Evolutionary conservation across 2,888 invertebrate genomes (phyloP).

Genomic region (Heliconius cydno): DNA sequence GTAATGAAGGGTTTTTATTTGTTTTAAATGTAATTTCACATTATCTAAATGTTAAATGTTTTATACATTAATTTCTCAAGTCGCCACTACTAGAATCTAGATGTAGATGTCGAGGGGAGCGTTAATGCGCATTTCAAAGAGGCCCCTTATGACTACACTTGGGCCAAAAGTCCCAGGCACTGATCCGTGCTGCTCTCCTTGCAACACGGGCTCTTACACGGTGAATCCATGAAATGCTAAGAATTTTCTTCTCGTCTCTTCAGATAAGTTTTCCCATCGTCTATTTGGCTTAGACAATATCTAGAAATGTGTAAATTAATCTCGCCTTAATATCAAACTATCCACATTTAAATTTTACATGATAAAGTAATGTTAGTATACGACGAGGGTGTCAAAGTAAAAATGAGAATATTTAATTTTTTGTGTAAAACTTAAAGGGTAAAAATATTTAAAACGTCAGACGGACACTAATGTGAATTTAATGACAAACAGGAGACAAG

Average conservation of each 20-base stretch:
- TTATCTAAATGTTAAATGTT: no score
- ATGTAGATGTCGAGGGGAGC: slow-evolving; percentile 1
- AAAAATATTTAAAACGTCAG: neutral
- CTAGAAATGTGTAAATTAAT: neutral
- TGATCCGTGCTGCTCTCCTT: no score
- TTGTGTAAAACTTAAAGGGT: neutral
- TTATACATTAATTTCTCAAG: no score
- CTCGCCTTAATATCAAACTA: neutral
- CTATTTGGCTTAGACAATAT: neutral
- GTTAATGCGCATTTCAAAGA: neutral
- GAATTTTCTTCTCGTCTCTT: no score
- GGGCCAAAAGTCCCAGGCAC: no score
- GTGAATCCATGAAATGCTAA: neutral
- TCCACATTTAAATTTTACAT: neutral
- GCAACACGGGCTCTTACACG: no score
- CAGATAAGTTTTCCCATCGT: neutral
- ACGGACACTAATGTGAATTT: neutral
- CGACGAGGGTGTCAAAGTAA: neutral
- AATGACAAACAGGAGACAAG: neutral
- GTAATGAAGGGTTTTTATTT: no score
- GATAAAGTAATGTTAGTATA: neutral
- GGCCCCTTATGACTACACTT: no score
- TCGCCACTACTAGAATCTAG: no score
- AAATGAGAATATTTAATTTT: neutral
- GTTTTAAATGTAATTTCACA: no score